Base-by-base conservation (phyloP, 2,797 vertebrate genomes). In the Toxotes lorentzi region DNA sequence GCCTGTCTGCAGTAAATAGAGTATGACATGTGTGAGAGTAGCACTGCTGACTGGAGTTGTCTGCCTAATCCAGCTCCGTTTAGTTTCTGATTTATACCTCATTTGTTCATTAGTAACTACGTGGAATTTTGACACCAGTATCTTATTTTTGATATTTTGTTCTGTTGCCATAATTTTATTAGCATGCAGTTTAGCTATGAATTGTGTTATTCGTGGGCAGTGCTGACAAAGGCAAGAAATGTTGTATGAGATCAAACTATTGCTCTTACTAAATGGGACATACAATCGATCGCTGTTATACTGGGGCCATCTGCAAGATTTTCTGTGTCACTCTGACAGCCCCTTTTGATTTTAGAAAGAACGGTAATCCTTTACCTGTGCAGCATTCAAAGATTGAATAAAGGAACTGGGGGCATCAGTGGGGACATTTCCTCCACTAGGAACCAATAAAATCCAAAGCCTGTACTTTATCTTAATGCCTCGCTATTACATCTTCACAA, bases 391-490 rank as follows among this genome's bases (percentile, higher is more conserved):
- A 45, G 38, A 73, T 2, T 47, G 58, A 78, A 76, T 84, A 70
- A 73, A 70, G 35, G 16, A 82, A 83, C 35, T 35, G 13, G 35
- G 12, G 35, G 32, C 51, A 79, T 67, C 64, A 76, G 19, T 24
- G 41, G 45, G 57, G 24, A 17, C 23, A 27, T 83, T 79, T 77
- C 73, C 76, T 84, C 83, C 51, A 54, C 73, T 66, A 43, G 54
- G 78, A 84, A 65, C 54, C 66, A 76, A 88, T 87, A 86, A 86
- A 83, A 84, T 60, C 58, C 47, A 80, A 88, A 81, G 61, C 53
- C 51, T 79, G 56, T 63, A 53, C 79, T 76, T 86, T 58, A 80
- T 83, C 81, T 69, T 85, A 86, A 86, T 89, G 71, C 40, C 35
- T 80, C 30, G 50, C 47, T 66, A 71, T 83, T 73, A 77, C 67